These are phyloP conservation scores for Datnioides undecimradiatus DNA, from an alignment of 2,113 vertebrate genomes.

Conservation along the genomic window DNA sequence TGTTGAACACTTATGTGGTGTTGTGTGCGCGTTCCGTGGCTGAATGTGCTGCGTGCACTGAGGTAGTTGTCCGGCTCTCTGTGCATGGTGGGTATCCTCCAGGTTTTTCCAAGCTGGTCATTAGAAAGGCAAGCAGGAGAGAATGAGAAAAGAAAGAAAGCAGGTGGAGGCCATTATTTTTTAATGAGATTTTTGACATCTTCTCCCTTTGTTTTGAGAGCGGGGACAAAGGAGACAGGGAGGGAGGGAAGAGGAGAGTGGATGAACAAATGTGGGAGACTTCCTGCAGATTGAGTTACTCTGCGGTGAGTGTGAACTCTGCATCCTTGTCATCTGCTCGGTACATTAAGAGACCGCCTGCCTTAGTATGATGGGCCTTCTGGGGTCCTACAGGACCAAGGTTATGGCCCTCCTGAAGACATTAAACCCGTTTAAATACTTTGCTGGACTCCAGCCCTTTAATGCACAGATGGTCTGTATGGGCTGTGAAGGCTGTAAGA, in stretches of 20 bases:
- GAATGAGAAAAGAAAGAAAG: slow-evolving; percentile 58
- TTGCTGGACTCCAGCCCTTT: slow-evolving; percentile 66
- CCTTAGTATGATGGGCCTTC: slow-evolving; percentile 71
- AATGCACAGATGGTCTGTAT: slow-evolving; percentile 79
- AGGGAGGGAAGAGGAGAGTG: slow-evolving; percentile 21
- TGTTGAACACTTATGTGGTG: slow-evolving; percentile 17
- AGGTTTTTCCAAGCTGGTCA: slow-evolving; percentile 66
- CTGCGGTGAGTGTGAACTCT: slow-evolving; percentile 67
- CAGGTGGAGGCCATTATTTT: slow-evolving; percentile 82
- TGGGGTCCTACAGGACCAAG: slow-evolving; percentile 68
- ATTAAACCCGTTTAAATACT: slow-evolving; percentile 73
- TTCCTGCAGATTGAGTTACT: slow-evolving; percentile 79
- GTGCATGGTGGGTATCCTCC: slow-evolving; percentile 28
- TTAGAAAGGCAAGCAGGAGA: slow-evolving; percentile 74
- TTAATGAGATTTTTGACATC: slow-evolving; percentile 82
- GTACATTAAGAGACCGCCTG: slow-evolving; percentile 78
- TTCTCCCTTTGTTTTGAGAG: slow-evolving; percentile 70
- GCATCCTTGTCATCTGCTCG: slow-evolving; percentile 80
- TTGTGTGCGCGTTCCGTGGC: slow-evolving; percentile 22
- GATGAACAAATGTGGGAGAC: slow-evolving; percentile 57
- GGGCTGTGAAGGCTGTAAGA: slow-evolving; percentile 59
- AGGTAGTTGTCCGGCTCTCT: slow-evolving; percentile 14
- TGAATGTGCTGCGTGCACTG: slow-evolving; percentile 15
- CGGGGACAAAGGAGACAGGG: slow-evolving; percentile 53
- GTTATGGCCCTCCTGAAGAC: slow-evolving; percentile 75